Conservation (phyloP, 2,888 invertebrate species). For the Acleris emargana region DNA sequence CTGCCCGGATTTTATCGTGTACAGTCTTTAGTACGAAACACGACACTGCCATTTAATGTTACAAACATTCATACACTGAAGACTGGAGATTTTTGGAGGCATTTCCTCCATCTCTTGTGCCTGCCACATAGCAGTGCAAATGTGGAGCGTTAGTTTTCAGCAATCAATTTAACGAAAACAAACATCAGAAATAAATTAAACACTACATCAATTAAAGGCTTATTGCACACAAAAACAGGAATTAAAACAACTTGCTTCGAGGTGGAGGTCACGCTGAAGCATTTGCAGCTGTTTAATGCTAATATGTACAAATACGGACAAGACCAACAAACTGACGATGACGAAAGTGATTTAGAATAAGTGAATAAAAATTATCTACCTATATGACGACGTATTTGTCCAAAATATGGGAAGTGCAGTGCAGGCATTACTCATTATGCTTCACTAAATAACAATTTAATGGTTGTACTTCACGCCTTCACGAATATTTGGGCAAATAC, state of each 20-base stretch:
- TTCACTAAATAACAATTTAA: too few species aligned
- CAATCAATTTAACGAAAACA: constrained; percentile 40
- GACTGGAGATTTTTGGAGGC: constrained; percentile 38
- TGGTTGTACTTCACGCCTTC: too few species aligned
- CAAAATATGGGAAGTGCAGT: too few species aligned
- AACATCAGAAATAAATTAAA: constrained; percentile 34
- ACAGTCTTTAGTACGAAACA: too few species aligned
- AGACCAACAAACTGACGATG: too few species aligned
- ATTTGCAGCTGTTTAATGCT: constrained; percentile 38
- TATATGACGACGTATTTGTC: too few species aligned
- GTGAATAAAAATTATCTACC: too few species aligned
- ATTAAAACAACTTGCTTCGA: constrained; percentile 31
- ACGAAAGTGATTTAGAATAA: too few species aligned
- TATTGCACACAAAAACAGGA: constrained; percentile 37
- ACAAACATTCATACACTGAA: not conserved
- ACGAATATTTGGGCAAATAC: too few species aligned
- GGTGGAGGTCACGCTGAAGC: constrained; percentile 25
- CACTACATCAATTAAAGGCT: constrained; percentile 28
- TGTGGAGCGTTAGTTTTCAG: constrained; percentile 39
- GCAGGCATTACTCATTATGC: too few species aligned
- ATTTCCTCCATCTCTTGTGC: constrained; percentile 31
- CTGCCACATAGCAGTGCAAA: constrained; percentile 40
- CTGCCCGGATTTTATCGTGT: too few species aligned
- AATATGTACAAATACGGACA: constrained; percentile 35
- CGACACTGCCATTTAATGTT: constrained; percentile 14